Evolutionary conservation across 2,797 vertebrate species (phyloP), one percentile per base, ranked within the genome.

Genomic region (Xenopus petersii): DNA sequence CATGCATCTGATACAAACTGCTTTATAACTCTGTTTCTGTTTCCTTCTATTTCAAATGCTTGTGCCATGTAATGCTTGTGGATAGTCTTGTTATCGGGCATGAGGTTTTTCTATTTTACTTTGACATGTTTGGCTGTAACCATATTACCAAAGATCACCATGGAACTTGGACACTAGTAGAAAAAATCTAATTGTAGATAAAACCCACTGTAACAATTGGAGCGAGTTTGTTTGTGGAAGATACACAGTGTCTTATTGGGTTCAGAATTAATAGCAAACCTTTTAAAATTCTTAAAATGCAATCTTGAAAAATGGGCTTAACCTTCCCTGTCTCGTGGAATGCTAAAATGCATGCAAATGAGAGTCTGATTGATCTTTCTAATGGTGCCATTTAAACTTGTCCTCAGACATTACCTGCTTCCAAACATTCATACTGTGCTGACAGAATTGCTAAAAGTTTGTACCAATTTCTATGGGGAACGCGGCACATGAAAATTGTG

Each of bases 241-340:
- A 70, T 61, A 70, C 55, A 74, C 61, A 70, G 24, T 70, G 75
- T 77, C 75, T 72, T 72, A 49, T 73, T 55, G 55, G 61, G 42
- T 74, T 79, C 77, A 73, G 77, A 72, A 73, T 65, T 86, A 87
- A 84, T 88, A 83, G 77, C 79, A 83, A 81, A 71, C 77, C 90
- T 84, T 89, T 93, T 92, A 89, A 88, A 89, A 90, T 87, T 82
- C 83, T 80, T 73, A 16, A 85, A 88, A 88, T 83, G 86, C 82
- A 72, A 58, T 78, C 75, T 77, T 86, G 84, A 87, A 80, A 83
- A 86, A 86, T 88, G 82, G 86, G 87, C 56, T 83, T 88, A 82
- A 92, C 84, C 87, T 79, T 51, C 72, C 47, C 70, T 80, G 78
- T 81, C 80, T 79, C 83, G 65, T 76, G 16, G 2, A 81, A 64